Percentiles rank a stretch among this genome's conserved stretches.
Conservation (phyloP, 2,888 invertebrate species). For the Phengaris alcon region DNA sequence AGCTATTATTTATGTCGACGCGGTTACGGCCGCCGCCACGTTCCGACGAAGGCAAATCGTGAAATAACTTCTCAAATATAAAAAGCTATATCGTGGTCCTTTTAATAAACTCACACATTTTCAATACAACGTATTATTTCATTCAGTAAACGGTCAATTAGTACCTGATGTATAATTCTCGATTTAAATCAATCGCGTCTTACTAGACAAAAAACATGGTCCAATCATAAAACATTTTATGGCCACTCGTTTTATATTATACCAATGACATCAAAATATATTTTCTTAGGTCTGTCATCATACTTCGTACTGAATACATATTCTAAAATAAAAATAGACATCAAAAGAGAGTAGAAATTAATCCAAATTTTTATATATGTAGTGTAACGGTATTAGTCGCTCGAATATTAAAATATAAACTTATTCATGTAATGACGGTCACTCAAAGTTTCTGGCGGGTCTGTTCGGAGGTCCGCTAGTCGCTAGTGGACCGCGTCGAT, state of each 20-base stretch:
- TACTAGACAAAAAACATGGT: constrained; percentile 2
- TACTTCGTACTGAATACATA: neutral
- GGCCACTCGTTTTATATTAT: constrained; percentile 10
- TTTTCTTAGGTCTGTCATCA: neutral
- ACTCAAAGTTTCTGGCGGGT: neutral
- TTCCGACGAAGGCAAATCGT: constrained; percentile 50
- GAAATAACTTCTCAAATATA: constrained; percentile 45
- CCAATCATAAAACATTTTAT: constrained; percentile 25
- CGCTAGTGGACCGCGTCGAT: constrained; percentile 86
- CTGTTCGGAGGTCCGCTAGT: constrained; percentile 48
- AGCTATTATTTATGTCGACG: constrained; percentile 54
- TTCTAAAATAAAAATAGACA: neutral
- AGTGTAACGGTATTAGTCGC: neutral
- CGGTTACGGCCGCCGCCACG: constrained; percentile 59
- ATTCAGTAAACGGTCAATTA: constrained; percentile 7
- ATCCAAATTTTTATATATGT: neutral
- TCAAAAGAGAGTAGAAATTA: neutral
- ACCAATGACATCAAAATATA: neutral
- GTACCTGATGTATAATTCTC: constrained; percentile 23
- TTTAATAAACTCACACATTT: neutral
- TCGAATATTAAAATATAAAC: neutral
- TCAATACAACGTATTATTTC: neutral
- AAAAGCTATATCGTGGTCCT: constrained; percentile 38
- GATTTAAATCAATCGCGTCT: constrained; percentile 9
- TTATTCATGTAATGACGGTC: neutral